Base-by-base conservation (phyloP, 2,113 vertebrate species). In the Triplophysa siluroides region DNA sequence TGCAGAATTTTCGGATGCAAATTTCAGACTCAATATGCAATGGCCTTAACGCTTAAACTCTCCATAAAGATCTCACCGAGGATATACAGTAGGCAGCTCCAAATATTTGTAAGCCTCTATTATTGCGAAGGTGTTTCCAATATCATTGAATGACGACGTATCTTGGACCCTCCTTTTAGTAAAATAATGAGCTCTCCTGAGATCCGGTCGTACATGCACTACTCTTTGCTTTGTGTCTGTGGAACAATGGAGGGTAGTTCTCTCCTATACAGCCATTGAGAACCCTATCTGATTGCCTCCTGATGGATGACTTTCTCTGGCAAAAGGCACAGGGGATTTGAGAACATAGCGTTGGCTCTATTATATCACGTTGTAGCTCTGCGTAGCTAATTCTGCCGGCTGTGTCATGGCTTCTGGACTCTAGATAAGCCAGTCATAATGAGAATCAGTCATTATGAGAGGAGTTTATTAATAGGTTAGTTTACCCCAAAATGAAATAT, bases 111-210 rank as follows among this genome's bases (percentile, higher is more conserved):
- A 58, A 80, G 11, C 21, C 74, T 43, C 62, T 52, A 56, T 24
- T 80, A 80, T 80, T 71, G 81, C 69, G 69, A 79, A 80, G 45
- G 24, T 43, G 74, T 45, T 62, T 66, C 60, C 66, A 43, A 29
- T 71, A 43, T 43, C 58, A 62, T 83, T 67, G 65, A 65, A 65
- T 78, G 65, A 75, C 58, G 65, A 75, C 58, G 66, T 76, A 47
- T 65, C 33, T 65, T 67, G 64, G 62, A 74, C 56, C 69, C 71
- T 78, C 76, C 72, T 66, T 52, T 62, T 87, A 86, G 85, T 82
- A 63, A 83, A 84, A 86, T 85, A 86, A 87, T 82, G 82, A 84
- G 77, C 66, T 83, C 82, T 76, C 85, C 52, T 12, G 86, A 81
- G 86, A 84, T 52, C 26, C 2, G 18, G 6, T 21, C 65, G 47